These are phyloP conservation scores for Ormyrus rosae DNA, from an alignment of 2,888 invertebrate genomes.

Conservation along the genomic window DNA sequence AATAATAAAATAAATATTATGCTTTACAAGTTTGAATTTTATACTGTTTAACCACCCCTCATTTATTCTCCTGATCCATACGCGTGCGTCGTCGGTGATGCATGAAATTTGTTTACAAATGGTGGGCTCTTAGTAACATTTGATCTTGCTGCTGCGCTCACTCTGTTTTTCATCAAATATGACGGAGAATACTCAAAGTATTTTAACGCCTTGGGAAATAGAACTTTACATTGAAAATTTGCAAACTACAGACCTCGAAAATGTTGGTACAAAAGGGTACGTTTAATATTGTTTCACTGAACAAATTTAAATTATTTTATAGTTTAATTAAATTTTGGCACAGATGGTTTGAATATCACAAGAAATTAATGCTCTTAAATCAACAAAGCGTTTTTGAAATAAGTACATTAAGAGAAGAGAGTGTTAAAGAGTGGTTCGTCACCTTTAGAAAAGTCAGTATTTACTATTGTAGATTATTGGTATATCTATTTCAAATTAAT, in stretches of 20 bases:
- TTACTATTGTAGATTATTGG: constrained; percentile 24
- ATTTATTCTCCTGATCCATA: constrained; percentile 8
- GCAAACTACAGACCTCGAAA: constrained; percentile 81
- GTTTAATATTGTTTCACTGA: constrained; percentile 14
- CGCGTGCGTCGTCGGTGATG: constrained; percentile 19
- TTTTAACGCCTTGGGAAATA: constrained; percentile 83
- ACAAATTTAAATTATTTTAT: constrained; percentile 35
- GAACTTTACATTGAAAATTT: constrained; percentile 86
- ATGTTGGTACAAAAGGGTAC: constrained; percentile 82
- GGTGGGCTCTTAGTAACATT: constrained; percentile 59
- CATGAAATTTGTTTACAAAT: constrained; percentile 68
- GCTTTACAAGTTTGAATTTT: background rate
- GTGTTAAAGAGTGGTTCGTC: constrained; percentile 89
- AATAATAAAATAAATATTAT: constrained; percentile 31
- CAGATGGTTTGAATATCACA: constrained; percentile 90
- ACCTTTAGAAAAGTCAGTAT: constrained; percentile 82
- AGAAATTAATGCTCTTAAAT: constrained; percentile 88
- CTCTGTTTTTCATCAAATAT: constrained; percentile 37
- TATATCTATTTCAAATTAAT: background rate
- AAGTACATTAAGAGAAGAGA: constrained; percentile 86
- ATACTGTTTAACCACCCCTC: background rate
- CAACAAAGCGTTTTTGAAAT: constrained; percentile 93
- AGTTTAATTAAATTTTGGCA: constrained; percentile 2
- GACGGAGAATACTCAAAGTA: constrained; percentile 67
- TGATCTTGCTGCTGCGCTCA: constrained; percentile 14